Percentiles rank a stretch among this genome's conserved stretches.
These are phyloP conservation scores for Albula glossodonta DNA, from an alignment of 2,113 vertebrate genomes.

Conservation along the genomic window DNA sequence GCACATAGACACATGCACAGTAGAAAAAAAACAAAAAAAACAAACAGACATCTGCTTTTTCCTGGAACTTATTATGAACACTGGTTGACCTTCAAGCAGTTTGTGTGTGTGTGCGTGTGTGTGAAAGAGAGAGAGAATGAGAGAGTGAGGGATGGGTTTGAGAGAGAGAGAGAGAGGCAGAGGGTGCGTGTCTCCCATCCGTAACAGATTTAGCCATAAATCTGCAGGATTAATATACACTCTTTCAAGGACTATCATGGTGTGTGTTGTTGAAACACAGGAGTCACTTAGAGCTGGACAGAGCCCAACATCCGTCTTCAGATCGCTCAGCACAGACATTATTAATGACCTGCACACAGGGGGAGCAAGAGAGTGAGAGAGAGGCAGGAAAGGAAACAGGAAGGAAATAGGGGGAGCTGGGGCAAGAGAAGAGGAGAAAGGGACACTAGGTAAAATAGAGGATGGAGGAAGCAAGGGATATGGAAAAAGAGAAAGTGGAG, in stretches of 20 bases:
- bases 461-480: conserved; percentile 1
- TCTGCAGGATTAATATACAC: conserved; percentile 87
- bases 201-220: conserved; percentile 96
- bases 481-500: conserved; percentile 30
- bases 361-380: conserved; percentile 9
- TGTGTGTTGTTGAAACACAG: conserved; percentile 73
- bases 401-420: not conserved
- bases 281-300: conserved; percentile 74
- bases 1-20: not conserved
- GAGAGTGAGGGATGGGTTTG: conserved; percentile 29
- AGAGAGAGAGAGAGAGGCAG: conserved; percentile 57
- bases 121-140: conserved; percentile 42
- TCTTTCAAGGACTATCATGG: conserved; percentile 88
- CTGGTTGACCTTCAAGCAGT: conserved; percentile 70
- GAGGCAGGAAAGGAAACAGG: conserved; percentile 20
- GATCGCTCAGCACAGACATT: conserved; percentile 50
- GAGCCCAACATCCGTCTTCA: conserved; percentile 75
- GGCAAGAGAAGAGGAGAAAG: conserved; percentile 4
- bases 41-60: conserved; percentile 1
- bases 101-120: conserved; percentile 41
- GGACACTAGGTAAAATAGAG: not conserved
- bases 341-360: conserved; percentile 49
- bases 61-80: conserved; percentile 36
- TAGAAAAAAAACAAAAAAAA: not conserved
- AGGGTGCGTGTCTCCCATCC: conserved; percentile 76